These are phyloP conservation scores for Sebastes alutus DNA, from an alignment of 2,797 vertebrate species.

Conservation along the genomic window DNA sequence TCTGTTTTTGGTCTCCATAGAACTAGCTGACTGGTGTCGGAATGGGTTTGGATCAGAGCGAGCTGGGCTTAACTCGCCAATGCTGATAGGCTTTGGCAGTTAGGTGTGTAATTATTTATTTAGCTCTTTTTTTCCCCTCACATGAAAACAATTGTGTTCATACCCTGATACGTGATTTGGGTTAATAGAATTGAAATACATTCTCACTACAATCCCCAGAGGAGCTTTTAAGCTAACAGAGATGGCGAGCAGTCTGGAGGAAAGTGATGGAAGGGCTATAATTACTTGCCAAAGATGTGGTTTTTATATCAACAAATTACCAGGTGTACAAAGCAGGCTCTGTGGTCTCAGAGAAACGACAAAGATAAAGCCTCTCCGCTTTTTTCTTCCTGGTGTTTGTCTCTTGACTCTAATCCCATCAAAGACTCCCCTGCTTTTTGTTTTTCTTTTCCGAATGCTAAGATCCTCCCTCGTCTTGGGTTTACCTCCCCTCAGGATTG, in stretches of 20 bases:
- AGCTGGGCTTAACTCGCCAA: conserved; percentile 26
- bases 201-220: conserved; percentile 52
- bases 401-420: conserved; percentile 76
- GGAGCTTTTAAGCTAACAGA: conserved; percentile 68
- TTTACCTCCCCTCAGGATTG: conserved; percentile 54
- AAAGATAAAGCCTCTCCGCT: conserved; percentile 57
- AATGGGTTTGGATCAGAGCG: conserved; percentile 42
- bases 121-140: conserved; percentile 3
- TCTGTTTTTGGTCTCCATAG: conserved; percentile 25
- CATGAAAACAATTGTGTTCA: conserved; percentile 43
- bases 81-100: conserved; percentile 39
- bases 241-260: conserved; percentile 39
- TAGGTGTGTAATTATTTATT: conserved; percentile 64
- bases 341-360: conserved; percentile 54
- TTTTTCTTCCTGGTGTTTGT: conserved; percentile 62
- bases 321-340: conserved; percentile 64
- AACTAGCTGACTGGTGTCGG: conserved; percentile 23
- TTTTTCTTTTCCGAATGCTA: conserved; percentile 49
- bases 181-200: conserved; percentile 73
- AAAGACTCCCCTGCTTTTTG: conserved; percentile 68
- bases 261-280: conserved; percentile 61
- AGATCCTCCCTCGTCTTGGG: conserved; percentile 50
- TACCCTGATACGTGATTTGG: conserved; percentile 48
- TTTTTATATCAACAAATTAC: conserved; percentile 74
- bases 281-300: conserved; percentile 68